phyloP scores from a whole-genome alignment of 2,113 vertebrate species.

The Catharus bicknelli region DNA sequence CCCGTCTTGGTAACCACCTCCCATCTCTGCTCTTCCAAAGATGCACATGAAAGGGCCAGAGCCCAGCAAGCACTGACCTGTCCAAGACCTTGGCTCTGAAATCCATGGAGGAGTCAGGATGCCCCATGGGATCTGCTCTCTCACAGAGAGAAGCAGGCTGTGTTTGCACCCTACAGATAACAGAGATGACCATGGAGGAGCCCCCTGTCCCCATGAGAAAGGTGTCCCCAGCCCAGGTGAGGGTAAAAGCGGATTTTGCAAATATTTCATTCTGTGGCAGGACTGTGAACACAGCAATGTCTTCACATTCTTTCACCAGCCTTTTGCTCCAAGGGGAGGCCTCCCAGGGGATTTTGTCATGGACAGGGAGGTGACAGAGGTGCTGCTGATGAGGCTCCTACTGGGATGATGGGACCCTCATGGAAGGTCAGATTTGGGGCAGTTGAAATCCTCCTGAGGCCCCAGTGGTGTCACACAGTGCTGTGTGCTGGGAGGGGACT shows the following conservation, averaged over 20 bases:
- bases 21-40: background rate
- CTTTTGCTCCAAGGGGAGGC: background rate
- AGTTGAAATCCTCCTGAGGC: background rate
- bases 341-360: background rate
- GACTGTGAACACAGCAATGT: fast-evolving
- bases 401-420: background rate
- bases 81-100: background rate
- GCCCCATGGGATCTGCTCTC: background rate
- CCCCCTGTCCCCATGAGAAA: background rate
- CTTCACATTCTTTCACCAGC: background rate
- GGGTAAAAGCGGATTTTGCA: background rate
- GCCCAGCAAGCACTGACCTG: background rate
- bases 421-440: background rate
- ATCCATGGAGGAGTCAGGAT: fast-evolving
- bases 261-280: background rate
- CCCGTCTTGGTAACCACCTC: background rate
- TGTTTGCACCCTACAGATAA: background rate
- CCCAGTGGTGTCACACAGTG: background rate
- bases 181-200: background rate
- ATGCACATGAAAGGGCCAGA: background rate
- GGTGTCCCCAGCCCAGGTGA: background rate
- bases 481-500: background rate
- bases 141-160: background rate
- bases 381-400: background rate
- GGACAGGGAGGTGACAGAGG: background rate